Evolutionary conservation across 2,113 vertebrate genomes (phyloP).

Genomic region (Hepsetus odoe): DNA sequence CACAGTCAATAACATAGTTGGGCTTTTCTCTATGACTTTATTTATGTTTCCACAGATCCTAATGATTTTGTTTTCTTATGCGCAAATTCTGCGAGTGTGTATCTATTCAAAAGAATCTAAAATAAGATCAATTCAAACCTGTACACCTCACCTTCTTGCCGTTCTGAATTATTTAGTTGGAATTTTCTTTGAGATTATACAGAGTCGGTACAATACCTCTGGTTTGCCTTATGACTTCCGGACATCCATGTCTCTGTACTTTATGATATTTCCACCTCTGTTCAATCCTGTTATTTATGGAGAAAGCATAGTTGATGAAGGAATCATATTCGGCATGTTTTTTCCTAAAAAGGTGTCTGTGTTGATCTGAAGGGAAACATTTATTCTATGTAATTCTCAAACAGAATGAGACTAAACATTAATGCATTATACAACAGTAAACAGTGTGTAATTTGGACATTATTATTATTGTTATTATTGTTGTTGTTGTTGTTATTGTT

Average conservation of each 20-base stretch:
- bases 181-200: conserved; percentile 63
- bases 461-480: no score
- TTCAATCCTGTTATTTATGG: conserved; percentile 66
- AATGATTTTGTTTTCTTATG: conserved; percentile 65
- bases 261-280: conserved; percentile 63
- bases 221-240: conserved; percentile 47
- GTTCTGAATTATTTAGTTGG: conserved; percentile 58
- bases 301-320: conserved; percentile 48
- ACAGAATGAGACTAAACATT: no score
- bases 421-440: no score
- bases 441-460: no score
- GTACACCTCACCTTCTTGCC: conserved; percentile 61
- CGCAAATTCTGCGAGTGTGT: conserved; percentile 63
- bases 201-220: conserved; percentile 49
- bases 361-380: neutral
- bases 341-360: neutral
- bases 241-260: conserved; percentile 65
- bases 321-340: neutral
- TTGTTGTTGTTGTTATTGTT: no score
- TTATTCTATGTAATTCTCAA: neutral
- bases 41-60: conserved; percentile 55
- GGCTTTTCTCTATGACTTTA: conserved; percentile 28
- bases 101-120: conserved; percentile 47
- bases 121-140: conserved; percentile 63
- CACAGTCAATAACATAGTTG: conserved; percentile 47